A percentile compares a stretch with the other conserved stretches of the same genome.
phyloP scores from a whole-genome alignment of 2,888 invertebrate genomes.

The Eupithecia subumbrata region DNA sequence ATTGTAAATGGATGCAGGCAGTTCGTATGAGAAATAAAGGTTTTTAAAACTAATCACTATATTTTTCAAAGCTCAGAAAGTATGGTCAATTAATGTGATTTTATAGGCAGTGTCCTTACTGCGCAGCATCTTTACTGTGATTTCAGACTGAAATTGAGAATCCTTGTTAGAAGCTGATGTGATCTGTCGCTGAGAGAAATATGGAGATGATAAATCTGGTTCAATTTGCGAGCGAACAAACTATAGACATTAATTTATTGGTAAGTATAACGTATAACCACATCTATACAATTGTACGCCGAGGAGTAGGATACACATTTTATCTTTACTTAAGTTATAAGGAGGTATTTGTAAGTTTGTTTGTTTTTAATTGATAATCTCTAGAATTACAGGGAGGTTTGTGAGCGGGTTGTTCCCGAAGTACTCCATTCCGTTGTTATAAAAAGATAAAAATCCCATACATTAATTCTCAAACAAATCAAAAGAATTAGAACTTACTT shows the following conservation, averaged over 20 bases:
- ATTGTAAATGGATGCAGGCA: too few relatives aligned
- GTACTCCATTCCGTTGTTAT: too few relatives aligned
- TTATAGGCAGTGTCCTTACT: slow-evolving; percentile 17
- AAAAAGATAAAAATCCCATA: too few relatives aligned
- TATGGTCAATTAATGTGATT: neutral
- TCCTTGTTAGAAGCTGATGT: slow-evolving; percentile 27
- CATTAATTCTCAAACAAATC: too few relatives aligned
- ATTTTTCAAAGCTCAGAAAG: too few relatives aligned
- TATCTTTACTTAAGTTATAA: neutral
- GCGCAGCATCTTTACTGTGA: slow-evolving; percentile 13
- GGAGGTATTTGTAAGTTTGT: neutral
- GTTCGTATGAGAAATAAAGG: too few relatives aligned
- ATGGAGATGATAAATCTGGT: slow-evolving; percentile 27
- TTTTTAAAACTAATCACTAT: too few relatives aligned
- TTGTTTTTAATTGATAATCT: neutral
- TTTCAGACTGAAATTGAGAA: slow-evolving; percentile 30
- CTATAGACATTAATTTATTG: neutral
- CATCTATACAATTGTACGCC: too few relatives aligned
- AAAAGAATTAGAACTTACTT: too few relatives aligned
- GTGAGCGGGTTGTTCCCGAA: too few relatives aligned
- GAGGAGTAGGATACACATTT: too few relatives aligned
- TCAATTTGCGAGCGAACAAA: slow-evolving; percentile 6
- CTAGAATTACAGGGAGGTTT: too few relatives aligned
- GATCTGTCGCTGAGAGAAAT: slow-evolving; percentile 29
- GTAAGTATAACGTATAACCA: neutral